phyloP scores from a whole-genome alignment of 2,113 vertebrate species.

The Narcine bancroftii region DNA sequence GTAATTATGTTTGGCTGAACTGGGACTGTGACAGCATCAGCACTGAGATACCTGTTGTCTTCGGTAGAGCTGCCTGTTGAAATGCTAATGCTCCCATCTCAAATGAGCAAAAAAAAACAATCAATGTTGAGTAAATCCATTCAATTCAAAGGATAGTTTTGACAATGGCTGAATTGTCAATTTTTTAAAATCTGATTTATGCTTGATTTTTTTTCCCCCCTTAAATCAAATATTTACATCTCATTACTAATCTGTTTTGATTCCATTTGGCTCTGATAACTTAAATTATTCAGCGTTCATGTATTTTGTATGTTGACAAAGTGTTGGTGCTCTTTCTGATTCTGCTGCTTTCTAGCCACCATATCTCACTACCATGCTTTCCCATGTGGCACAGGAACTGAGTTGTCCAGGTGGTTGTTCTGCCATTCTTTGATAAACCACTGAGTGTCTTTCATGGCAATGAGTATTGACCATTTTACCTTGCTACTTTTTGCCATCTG shows the following conservation, averaged over 20 bases:
- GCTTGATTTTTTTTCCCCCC: neutral
- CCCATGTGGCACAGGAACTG: neutral
- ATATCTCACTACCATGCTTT: neutral
- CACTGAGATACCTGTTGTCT: neutral
- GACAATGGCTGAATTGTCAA: constrained; percentile 2
- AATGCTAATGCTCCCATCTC: neutral
- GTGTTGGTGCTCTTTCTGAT: neutral
- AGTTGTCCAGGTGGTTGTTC: neutral
- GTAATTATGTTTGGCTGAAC: neutral
- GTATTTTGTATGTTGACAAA: neutral
- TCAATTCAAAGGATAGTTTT: constrained; percentile 16
- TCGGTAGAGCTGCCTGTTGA: constrained; percentile 18
- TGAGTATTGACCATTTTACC: neutral
- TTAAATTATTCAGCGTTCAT: neutral
- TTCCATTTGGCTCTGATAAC: neutral
- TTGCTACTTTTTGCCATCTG: neutral
- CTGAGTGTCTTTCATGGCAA: neutral
- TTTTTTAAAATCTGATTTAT: constrained; percentile 18
- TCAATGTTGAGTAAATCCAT: neutral
- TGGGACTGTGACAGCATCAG: neutral
- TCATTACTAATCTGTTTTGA: neutral
- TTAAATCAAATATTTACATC: constrained; percentile 20
- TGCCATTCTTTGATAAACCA: neutral
- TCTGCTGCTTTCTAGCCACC: neutral
- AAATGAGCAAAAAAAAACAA: neutral